Evolutionary conservation across 2,113 vertebrate species (phyloP).

Genomic region (Miniopterus natalensis): DNA sequence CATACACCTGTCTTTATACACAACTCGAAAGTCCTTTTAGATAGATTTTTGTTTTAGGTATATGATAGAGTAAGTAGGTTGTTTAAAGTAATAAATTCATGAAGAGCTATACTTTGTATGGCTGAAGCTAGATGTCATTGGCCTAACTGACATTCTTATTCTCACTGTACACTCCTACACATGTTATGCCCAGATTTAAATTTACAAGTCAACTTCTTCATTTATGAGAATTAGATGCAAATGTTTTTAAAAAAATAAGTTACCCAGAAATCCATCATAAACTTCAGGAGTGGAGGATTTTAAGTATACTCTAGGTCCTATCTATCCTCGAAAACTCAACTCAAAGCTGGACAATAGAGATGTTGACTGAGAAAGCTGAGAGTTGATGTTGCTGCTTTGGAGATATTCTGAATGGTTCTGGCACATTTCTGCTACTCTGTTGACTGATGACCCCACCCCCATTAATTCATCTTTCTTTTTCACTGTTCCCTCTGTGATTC

Average conservation of each 20-base stretch:
- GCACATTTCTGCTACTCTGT: background rate
- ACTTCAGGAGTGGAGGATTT: background rate
- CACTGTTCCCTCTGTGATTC: background rate
- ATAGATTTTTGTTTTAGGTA: background rate
- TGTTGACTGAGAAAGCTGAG: background rate
- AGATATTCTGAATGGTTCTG: background rate
- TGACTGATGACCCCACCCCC: fast-evolving
- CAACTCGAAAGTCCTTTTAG: background rate
- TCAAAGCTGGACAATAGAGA: background rate
- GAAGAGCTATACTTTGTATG: background rate
- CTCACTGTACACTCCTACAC: background rate
- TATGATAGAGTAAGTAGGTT: background rate
- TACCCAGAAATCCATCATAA: background rate
- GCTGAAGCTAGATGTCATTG: background rate
- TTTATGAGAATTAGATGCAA: background rate
- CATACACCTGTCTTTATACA: background rate
- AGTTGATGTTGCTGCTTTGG: background rate
- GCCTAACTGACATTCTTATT: background rate
- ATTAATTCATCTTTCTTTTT: background rate
- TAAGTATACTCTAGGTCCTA: background rate
- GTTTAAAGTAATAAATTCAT: background rate
- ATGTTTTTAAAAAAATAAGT: background rate
- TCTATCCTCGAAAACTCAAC: background rate
- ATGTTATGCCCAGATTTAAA: background rate
- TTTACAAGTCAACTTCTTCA: background rate